Percentiles rank a stretch among this genome's conserved stretches.
These are phyloP conservation scores for Picathartes gymnocephalus DNA, from an alignment of 2,113 vertebrate genomes.

Conservation along the genomic window DNA sequence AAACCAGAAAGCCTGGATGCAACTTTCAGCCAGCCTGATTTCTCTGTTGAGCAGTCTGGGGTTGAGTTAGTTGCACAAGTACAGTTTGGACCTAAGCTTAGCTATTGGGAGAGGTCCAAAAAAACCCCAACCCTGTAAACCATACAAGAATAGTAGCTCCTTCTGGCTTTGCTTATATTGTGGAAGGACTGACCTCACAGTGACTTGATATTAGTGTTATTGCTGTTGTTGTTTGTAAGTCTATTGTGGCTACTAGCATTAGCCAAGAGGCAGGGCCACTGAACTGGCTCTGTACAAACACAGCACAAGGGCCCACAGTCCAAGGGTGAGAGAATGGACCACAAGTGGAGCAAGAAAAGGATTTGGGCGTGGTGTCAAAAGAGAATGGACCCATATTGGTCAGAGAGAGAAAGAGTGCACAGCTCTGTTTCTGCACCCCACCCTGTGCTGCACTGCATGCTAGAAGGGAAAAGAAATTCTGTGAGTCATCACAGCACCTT, in stretches of 20 bases:
- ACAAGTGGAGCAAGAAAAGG: not conserved
- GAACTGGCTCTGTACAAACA: not conserved
- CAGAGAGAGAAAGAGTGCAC: not conserved
- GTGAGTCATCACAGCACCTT: not conserved
- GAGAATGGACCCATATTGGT: not conserved
- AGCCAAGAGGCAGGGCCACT: not conserved
- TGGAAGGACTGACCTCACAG: not conserved
- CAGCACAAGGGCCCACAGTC: not conserved
- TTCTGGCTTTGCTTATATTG: not conserved
- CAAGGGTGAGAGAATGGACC: not conserved
- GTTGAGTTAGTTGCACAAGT: not conserved
- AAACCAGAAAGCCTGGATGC: not conserved
- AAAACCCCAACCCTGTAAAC: not conserved
- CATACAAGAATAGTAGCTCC: not conserved
- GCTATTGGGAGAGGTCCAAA: not conserved
- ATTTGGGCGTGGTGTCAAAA: not conserved
- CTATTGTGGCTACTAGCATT: not conserved
- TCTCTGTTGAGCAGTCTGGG: not conserved
- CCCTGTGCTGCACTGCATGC: fast-evolving
- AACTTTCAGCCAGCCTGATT: not conserved
- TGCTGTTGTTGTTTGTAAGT: not conserved
- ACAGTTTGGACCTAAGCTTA: not conserved
- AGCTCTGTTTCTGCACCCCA: not conserved
- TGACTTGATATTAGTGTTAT: not conserved
- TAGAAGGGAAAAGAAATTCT: not conserved